These are phyloP conservation scores for Stictonetta naevosa DNA, from an alignment of 2,113 vertebrate species.

Conservation along the genomic window DNA sequence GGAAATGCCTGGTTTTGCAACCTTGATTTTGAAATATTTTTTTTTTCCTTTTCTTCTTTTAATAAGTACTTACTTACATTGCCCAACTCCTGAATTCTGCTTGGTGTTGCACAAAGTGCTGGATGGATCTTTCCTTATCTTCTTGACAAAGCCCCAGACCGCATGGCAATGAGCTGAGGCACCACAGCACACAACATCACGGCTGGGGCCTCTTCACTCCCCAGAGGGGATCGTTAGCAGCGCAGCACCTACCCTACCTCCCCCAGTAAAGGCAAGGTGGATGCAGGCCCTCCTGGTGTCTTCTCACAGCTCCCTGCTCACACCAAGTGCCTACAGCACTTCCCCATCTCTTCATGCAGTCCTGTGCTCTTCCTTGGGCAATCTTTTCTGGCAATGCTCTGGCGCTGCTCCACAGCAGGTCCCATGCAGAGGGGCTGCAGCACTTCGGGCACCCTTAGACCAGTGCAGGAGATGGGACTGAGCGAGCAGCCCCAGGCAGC, in stretches of 20 bases:
- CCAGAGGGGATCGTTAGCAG: accelerated
- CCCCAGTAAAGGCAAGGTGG: background rate
- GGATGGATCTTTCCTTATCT: background rate
- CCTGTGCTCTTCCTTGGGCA: background rate
- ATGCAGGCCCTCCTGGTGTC: background rate
- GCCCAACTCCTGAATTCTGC: background rate
- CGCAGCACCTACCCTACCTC: background rate
- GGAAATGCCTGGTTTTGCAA: background rate
- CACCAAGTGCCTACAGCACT: accelerated
- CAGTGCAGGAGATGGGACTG: too few species aligned
- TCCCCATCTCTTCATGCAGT: background rate
- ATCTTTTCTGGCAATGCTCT: background rate
- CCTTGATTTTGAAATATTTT: background rate
- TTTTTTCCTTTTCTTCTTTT: background rate
- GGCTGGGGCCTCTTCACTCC: background rate
- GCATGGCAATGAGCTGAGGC: background rate
- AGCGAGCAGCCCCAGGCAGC: too few species aligned
- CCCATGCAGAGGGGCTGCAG: too few species aligned
- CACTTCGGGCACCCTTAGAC: too few species aligned
- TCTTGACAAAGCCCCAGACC: background rate
- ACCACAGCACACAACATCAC: background rate
- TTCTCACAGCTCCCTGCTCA: background rate
- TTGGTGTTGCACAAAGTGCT: background rate
- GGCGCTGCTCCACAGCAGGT: background rate
- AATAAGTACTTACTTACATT: background rate